phyloP scores from a whole-genome alignment of 2,113 vertebrate species.

The Cyrtonyx montezumae region DNA sequence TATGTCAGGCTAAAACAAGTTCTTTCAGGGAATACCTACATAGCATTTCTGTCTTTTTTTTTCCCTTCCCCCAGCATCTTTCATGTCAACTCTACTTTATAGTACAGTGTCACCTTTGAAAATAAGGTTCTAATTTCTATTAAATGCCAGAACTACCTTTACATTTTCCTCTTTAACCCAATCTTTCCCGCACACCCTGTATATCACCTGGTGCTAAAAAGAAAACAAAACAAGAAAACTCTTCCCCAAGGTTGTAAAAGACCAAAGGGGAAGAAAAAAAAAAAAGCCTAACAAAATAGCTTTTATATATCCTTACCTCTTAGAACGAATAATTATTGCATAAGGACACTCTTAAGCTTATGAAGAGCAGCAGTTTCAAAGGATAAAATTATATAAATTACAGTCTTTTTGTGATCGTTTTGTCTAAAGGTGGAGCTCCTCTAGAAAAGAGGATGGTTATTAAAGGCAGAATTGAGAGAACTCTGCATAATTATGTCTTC shows the following conservation, averaged over 20 bases:
- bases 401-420: neutral
- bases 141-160: neutral
- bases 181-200: neutral
- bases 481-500: neutral
- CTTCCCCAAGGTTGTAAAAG: neutral
- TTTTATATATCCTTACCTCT: neutral
- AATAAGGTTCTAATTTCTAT: neutral
- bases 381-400: constrained; percentile 41
- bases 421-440: constrained; percentile 27
- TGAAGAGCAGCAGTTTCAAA: neutral
- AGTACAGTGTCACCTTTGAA: constrained; percentile 3
- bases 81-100: neutral
- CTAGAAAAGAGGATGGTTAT: neutral
- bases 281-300: neutral
- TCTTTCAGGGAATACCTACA: neutral
- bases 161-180: neutral
- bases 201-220: neutral
- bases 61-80: neutral
- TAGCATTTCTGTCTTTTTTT: neutral
- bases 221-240: neutral
- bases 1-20: neutral
- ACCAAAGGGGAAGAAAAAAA: neutral
- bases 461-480: constrained; percentile 17
- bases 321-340: constrained; percentile 19
- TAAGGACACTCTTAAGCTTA: neutral